Base-by-base conservation (phyloP, 2,888 invertebrate species). In the Caradrina clavipalpis region DNA sequence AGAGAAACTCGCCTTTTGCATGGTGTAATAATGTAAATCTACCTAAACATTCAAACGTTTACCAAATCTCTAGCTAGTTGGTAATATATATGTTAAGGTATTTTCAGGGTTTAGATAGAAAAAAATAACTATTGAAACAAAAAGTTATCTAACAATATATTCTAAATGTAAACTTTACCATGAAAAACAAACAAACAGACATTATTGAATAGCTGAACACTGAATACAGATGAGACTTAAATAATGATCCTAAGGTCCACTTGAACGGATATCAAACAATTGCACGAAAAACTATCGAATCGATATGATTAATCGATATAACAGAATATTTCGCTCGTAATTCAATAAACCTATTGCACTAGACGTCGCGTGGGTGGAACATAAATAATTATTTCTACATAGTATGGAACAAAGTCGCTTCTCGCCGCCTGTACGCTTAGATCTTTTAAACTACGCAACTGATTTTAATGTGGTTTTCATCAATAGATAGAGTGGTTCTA, bases 331-430 rank as follows among this genome's bases (percentile, higher is more conserved):
- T 45, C 31, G 55, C 58, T 55, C 31, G 10, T 71, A 83, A 69
- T 83, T 47, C 75, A 83, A 80, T 73, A 71, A 80, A 81, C 54
- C 57, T 71, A 76, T 55, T 71, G 61, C 59, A 69, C 13, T 47
- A 61, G 57, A 69, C 63, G 63, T 15, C 53, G 63, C 51, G 83
- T 83, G 65, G 79, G 84, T n/a, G 58, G 50, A 22, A 50, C 26
- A 76, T 77, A 1, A 4, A 39, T 11, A 35, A n/a, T n/a, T n/a
- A 26, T 26, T 3, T 26, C 26, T 26, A 26, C 35, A 8, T 35
- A 35, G 6, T 35, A 8, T 35, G 7, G 7, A 26, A 26, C 26
- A 26, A 26, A 26, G 26, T 26, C 26, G 26, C 26, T 26, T 26
- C 26, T 26, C 4, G 26, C 26, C 26, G 26, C 4, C 26, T 26